Conservation (phyloP, 2,113 vertebrate species). For the Odontophorus gujanensis region DNA sequence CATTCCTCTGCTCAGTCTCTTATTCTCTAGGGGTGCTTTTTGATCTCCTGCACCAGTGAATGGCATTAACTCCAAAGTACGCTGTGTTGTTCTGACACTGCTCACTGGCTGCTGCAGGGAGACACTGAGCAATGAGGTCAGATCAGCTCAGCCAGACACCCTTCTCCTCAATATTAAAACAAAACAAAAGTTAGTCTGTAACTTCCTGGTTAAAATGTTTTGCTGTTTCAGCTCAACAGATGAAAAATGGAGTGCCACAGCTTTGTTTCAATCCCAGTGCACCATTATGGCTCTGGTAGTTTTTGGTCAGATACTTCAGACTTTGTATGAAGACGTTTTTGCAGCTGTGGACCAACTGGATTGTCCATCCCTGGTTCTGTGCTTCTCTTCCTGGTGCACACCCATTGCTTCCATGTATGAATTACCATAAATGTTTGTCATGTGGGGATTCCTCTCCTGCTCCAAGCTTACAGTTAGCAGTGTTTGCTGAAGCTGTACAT, state of each 20-base stretch:
- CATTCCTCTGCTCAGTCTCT: neutral
- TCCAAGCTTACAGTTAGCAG: constrained; percentile 1
- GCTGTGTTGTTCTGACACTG: neutral
- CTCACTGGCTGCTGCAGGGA: neutral
- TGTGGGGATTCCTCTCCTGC: neutral
- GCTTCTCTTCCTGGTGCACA: neutral
- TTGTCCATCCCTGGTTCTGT: neutral
- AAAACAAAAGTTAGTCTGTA: neutral
- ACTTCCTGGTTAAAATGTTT: neutral
- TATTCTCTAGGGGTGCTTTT: neutral
- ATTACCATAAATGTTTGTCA: neutral
- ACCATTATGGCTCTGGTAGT: neutral
- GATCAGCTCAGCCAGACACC: neutral
- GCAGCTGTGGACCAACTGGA: neutral
- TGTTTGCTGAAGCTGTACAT: neutral
- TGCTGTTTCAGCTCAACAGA: neutral
- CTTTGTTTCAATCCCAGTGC: neutral
- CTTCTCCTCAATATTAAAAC: neutral
- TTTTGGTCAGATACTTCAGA: neutral
- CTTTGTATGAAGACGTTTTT: neutral
- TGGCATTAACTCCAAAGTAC: neutral
- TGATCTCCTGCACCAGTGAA: neutral
- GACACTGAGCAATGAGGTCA: neutral
- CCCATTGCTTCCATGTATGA: accelerated
- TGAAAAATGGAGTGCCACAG: neutral